Evolutionary conservation across 2,113 vertebrate species (phyloP).

Genomic region (Forbesichthys papilliferus): DNA sequence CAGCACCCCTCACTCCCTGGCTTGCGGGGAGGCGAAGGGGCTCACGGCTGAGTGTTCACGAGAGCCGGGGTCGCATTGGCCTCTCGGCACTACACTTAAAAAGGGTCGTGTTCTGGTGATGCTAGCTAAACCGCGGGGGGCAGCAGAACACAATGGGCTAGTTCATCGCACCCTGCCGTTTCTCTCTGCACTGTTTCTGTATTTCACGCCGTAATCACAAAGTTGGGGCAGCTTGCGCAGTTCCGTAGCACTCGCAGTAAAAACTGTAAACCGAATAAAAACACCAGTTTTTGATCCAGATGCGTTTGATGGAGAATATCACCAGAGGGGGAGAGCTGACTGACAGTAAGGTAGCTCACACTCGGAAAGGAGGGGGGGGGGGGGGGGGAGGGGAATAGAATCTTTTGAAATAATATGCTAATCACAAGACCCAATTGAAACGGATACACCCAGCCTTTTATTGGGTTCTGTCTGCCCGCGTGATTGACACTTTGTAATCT

Average conservation of each 20-base stretch:
- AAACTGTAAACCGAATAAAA: conserved; percentile 12
- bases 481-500: conserved; percentile 73
- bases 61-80: conserved; percentile 15
- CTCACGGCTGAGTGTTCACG: conserved; percentile 4
- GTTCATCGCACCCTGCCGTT: background rate
- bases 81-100: conserved; percentile 31
- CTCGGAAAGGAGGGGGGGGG: conserved; percentile 1
- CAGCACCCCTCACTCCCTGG: conserved; percentile 22
- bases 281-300: background rate
- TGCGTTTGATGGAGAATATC: conserved; percentile 30
- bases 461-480: conserved; percentile 45
- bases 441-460: conserved; percentile 59
- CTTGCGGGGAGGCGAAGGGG: background rate
- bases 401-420: conserved; percentile 62
- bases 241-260: background rate
- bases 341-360: conserved; percentile 37
- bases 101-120: conserved; percentile 26
- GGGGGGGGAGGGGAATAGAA: background rate
- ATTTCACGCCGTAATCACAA: conserved; percentile 24
- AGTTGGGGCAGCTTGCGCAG: conserved; percentile 26
- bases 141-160: background rate
- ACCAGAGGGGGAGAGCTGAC: conserved; percentile 32
- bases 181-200: background rate
- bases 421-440: conserved; percentile 60
- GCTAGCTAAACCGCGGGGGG: conserved; percentile 18